phyloP scores from a whole-genome alignment of 1,140 invertebrate genomes.

The Nylanderia fulva region DNA sequence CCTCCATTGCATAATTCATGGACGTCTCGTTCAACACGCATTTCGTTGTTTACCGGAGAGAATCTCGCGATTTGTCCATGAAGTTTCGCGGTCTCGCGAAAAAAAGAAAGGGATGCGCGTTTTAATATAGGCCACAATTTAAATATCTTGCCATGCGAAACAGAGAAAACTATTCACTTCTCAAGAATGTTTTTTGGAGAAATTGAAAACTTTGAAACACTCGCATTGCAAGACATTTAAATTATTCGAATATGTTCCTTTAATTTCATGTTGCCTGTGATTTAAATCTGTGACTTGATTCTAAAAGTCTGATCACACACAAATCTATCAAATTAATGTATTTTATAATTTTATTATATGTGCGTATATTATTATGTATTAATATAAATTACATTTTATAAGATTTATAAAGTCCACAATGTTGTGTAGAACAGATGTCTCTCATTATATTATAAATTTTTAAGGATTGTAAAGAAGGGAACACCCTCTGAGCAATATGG shows the following conservation, averaged over 20 bases:
- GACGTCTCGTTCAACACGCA: constrained; percentile 14
- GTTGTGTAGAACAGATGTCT: background rate
- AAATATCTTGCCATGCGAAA: background rate
- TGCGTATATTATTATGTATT: no score
- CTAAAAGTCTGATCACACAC: no score
- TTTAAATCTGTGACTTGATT: no score
- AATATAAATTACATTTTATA: background rate
- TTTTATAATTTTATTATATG: background rate
- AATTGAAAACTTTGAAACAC: background rate
- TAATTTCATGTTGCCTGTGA: no score
- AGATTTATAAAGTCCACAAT: background rate
- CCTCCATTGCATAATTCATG: constrained; percentile 68
- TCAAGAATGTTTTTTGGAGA: background rate
- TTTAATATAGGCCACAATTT: background rate
- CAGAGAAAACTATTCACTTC: background rate
- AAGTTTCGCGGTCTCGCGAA: background rate
- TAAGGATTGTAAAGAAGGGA: background rate
- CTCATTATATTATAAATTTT: background rate
- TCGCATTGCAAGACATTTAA: background rate
- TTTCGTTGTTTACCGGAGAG: constrained; percentile 37
- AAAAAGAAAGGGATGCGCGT: background rate
- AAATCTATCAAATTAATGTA: background rate
- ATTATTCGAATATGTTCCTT: background rate
- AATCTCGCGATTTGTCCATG: background rate
- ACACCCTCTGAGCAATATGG: constrained; percentile 85